phyloP scores from a whole-genome alignment of 2,797 vertebrate species.

The Mycteria americana region DNA sequence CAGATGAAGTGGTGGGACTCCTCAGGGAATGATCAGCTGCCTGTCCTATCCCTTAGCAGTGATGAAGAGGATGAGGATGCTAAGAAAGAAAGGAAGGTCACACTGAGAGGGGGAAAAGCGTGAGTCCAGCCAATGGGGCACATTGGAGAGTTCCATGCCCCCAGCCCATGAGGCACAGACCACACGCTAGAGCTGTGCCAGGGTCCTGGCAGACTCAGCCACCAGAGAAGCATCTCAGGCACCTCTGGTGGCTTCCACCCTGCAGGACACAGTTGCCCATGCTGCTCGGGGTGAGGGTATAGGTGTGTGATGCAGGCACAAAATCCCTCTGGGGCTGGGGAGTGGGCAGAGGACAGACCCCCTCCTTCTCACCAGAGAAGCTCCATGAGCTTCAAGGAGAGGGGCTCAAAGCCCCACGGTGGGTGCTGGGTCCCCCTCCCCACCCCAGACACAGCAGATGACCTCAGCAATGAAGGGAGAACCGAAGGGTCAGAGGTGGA shows the following conservation, averaged over 20 bases:
- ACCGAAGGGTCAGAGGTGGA: background rate
- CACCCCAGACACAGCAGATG: accelerated
- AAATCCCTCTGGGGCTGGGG: background rate
- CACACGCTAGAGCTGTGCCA: background rate
- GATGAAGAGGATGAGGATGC: background rate
- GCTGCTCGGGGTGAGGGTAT: background rate
- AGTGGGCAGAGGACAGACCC: background rate
- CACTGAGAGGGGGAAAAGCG: background rate
- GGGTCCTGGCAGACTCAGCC: background rate
- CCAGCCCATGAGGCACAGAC: background rate
- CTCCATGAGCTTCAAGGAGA: background rate
- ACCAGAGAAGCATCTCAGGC: background rate
- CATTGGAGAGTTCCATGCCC: background rate
- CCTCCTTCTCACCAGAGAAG: background rate
- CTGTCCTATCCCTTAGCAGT: background rate
- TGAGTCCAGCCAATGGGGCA: background rate
- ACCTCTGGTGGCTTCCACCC: background rate
- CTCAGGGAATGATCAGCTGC: background rate
- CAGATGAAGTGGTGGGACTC: background rate
- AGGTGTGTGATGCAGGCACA: background rate
- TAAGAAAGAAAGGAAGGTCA: background rate
- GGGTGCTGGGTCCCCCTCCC: background rate
- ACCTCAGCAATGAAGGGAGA: background rate
- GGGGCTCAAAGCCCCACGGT: background rate
- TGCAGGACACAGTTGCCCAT: background rate